Conservation (phyloP, 2,888 invertebrate genomes). For the Palloptera scutellata region DNA sequence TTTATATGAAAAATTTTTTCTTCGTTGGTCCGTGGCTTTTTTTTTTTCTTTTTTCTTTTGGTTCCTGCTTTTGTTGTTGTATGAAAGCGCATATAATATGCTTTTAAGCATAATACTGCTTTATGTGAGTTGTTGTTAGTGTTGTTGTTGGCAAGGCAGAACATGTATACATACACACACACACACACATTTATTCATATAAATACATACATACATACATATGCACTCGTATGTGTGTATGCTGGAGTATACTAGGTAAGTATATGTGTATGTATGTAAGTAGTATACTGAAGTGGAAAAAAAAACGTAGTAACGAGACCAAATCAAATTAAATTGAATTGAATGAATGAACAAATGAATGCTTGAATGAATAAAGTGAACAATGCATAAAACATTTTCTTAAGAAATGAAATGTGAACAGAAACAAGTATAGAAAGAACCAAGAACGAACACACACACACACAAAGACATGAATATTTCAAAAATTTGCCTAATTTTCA, state of each 20-base stretch:
- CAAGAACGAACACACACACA: not conserved
- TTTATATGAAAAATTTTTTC: constrained; percentile 35
- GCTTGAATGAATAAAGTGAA: constrained; percentile 20
- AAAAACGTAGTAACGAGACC: constrained; percentile 29
- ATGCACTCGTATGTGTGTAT: too few species aligned
- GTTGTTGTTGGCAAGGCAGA: constrained; percentile 10
- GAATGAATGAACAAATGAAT: constrained; percentile 34
- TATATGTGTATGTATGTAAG: not conserved
- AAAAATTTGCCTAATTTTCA: constrained; percentile 36
- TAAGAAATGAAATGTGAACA: not conserved
- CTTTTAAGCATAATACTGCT: not conserved
- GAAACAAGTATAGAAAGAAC: too few species aligned
- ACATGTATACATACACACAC: not conserved
- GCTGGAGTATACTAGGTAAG: too few species aligned
- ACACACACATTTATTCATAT: not conserved
- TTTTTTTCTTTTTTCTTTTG: not conserved
- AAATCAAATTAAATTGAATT: constrained; percentile 39
- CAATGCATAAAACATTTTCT: constrained; percentile 12
- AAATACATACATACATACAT: not conserved
- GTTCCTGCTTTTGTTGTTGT: constrained; percentile 3
- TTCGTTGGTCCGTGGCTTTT: not conserved
- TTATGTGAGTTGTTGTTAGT: constrained; percentile 6
- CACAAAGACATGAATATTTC: constrained; percentile 32
- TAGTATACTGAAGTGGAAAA: not conserved
- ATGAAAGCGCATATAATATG: constrained; percentile 15